Evolutionary conservation across 2,888 invertebrate species (phyloP).

Genomic region (Furcula furcula): DNA sequence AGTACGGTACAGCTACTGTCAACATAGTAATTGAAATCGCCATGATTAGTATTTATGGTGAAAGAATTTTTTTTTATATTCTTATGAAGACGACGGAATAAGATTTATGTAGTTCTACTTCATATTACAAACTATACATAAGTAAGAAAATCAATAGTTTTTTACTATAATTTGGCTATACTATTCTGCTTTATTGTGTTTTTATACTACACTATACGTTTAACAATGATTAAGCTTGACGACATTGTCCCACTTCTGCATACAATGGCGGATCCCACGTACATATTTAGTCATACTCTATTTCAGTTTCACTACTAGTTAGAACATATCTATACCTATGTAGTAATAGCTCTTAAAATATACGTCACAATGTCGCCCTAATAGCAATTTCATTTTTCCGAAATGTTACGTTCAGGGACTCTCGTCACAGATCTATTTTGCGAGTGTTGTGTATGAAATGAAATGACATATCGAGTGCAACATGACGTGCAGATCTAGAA

Average conservation of each 20-base stretch:
- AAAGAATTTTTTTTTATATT: no score
- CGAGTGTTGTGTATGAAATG: slow-evolving; percentile 77
- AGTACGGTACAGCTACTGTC: no score
- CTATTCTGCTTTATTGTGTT: not conserved
- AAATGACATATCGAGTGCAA: slow-evolving; percentile 63
- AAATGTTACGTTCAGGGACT: slow-evolving; percentile 66
- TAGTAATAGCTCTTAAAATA: slow-evolving; percentile 49
- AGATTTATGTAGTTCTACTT: no score
- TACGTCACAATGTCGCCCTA: slow-evolving; percentile 60
- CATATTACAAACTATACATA: no score
- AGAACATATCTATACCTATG: slow-evolving; percentile 10
- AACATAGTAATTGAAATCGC: no score
- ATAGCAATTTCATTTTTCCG: slow-evolving; percentile 76
- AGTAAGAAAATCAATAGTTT: no score
- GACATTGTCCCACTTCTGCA: slow-evolving; percentile 37
- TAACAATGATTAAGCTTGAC: slow-evolving; percentile 32
- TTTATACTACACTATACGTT: not conserved
- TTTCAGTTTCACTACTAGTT: slow-evolving; percentile 13
- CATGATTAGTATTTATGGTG: no score
- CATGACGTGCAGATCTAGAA: slow-evolving; percentile 7
- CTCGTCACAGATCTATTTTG: slow-evolving; percentile 78
- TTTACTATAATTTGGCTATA: no score
- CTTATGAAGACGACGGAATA: no score
- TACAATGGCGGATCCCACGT: slow-evolving; percentile 35
- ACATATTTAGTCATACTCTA: slow-evolving; percentile 17